Evolutionary conservation across 2,797 vertebrate species (phyloP), one percentile per base, ranked within the genome.

Genomic region (Fratercula arctica): DNA sequence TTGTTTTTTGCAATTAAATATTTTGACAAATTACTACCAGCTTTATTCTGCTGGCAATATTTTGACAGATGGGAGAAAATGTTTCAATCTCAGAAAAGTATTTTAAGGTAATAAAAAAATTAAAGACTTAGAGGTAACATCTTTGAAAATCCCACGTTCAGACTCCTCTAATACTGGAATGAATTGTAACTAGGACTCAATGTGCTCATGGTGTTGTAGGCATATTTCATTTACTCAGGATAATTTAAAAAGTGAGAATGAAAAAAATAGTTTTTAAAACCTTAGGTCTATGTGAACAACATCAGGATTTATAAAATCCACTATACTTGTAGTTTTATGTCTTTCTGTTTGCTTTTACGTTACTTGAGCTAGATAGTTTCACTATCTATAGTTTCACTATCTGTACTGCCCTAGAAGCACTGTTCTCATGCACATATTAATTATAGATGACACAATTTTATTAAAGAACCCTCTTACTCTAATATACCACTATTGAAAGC

Each of bases 11-110:
- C 95, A 97, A 97, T 97, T 97, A 98, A 98, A 97, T 98, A 97
- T 98, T 98, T 97, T 98, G 98, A 98, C 97, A 98, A 97, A 97
- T 97, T 98, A 96, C 94, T 96, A 95, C 95, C 92, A 96, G 93
- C 86, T 97, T 98, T 97, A 96, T 98, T 97, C 96, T 98, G 95
- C 95, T 98, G 94, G 95, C 96, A 98, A 90, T 98, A 98, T 97
- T 98, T 98, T 98, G 97, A 98, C 97, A 98, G 97, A 97, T 97
- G 95, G 94, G 81, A 97, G 93, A 97, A 91, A 98, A 97, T 91
- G 72, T 95, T 98, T 97, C 93, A 96, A 91, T 96, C 96, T 97
- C 94, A 96, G 94, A 95, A 87, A 96, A 97, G 91, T 96, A 96
- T 97, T 97, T 97, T 96, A 94, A 94, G 91, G 95, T 85, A 96